Evolutionary conservation across 2,113 vertebrate genomes (phyloP), one percentile per base, ranked within the genome.

Genomic region (Tragelaphus scriptus): DNA sequence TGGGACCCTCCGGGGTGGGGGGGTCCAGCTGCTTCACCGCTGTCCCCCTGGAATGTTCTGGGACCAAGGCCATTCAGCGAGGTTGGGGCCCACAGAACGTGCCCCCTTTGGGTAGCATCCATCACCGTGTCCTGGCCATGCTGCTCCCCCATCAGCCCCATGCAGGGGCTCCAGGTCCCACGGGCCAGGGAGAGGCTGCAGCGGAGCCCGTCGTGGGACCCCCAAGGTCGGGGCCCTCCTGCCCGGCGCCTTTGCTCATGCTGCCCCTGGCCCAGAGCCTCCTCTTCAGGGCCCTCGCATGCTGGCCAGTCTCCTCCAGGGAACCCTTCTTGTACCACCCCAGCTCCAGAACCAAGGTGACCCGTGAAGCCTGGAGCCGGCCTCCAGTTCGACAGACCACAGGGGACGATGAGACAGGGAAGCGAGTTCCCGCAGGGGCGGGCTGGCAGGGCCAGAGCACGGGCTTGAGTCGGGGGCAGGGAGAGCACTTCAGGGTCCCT

Each of bases 121-220:
- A 10, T 8, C n/a, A 6, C 44, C 26, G 30, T 0, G 2, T 53
- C 84, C 75, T 88, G 55, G 55, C n/a, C 21, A 15, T 4, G 30
- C 56, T 85, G 47, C 63, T 12, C 61, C 11, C 51, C 14, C 51
- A 3, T 19, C 25, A 19, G 5, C 6, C 10, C 5, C 10, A 0
- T 47, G 8, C 40, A 47, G 55, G 88, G 53, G 28, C 25, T 16
- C n/a, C 23, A 0, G 32, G 87, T 25, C 49, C 36, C 7, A 11
- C 2, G 0, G 15, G 16, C 68, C 12, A 16, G 12, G 1, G 19
- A 56, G 26, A 25, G 28, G 12, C 53, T 9, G 36, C 2, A 9
- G 23, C 17, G 11, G 21, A n/a, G 12, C 36, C 47, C 1, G 4
- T 9, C 13, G 0, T 25, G 3, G 32, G 8, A 5, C 8, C 49